Evolutionary conservation across 2,113 vertebrate genomes (phyloP), one percentile per base, ranked within the genome.

Genomic region (Mesocricetus auratus): DNA sequence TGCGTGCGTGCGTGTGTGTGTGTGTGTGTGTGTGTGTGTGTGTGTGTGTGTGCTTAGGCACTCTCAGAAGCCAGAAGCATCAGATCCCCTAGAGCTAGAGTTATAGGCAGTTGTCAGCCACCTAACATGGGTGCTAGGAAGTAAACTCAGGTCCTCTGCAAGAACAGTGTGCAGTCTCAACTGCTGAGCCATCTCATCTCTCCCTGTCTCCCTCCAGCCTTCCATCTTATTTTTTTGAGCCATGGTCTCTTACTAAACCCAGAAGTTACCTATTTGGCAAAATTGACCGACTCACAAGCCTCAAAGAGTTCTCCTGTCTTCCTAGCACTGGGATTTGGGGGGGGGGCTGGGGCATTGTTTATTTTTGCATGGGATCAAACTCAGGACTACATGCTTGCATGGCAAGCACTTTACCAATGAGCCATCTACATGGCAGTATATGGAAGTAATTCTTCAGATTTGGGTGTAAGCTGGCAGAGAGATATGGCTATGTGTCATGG

Each of bases 381-480:
- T 36, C 64, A 86, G 33, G 64, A 47, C 62, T 33, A 42, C 17
- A 62, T 33, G 83, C 11, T 68, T 68, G 19, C 62, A 47, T 8
- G 64, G 64, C 19, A 68, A 86, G 62, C n/a, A 36, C 31, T 36
- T 86, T 47, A 31, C 8, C 31, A 47, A 66, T 56, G 19, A 81
- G 21, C 78, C 4, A 1, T 82, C 33, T 58, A 10, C 53, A 10
- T n/a, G 8, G 39, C 82, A 39, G 26, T 12, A 64, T 10, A 2
- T 33, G 60, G 60, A 68, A 64, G 15, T 47, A 12, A 74, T 83
- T 86, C 75, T 78, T 66, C 33, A 86, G 68, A 64, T 45, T 36
- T 64, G 58, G n/a, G 53, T 94, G 45, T 53, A 24, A 92, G 74
- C 50, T 77, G 97, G 50, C 47, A 50, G 45, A 69, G 66, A 47